phyloP scores from a whole-genome alignment of 1,140 invertebrate genomes.

The Drosophila yakuba region DNA sequence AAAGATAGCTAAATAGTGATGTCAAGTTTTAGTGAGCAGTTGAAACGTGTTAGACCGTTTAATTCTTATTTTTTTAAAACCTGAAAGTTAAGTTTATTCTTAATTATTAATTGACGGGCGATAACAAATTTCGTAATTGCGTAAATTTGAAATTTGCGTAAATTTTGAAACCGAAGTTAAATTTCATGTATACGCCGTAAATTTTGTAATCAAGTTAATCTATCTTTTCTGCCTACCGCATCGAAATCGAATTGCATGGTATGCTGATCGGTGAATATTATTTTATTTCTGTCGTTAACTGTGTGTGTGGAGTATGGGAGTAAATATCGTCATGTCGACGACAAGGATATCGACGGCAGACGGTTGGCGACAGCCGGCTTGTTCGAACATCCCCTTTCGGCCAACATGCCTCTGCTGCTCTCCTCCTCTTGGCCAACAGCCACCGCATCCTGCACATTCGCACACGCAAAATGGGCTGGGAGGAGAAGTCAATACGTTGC shows the following conservation, averaged over 20 bases:
- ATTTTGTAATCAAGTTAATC: constrained; percentile 12
- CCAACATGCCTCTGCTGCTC: background rate
- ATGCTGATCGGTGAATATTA: constrained; percentile 17
- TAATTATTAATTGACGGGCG: no score
- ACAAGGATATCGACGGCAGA: constrained; percentile 43
- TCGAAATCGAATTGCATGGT: constrained; percentile 20
- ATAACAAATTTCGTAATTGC: constrained; percentile 1
- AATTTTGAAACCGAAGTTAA: no score
- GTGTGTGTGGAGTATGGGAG: constrained; percentile 1
- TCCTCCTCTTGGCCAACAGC: constrained; percentile 6
- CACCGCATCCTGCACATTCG: constrained; percentile 16
- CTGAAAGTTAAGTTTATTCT: background rate
- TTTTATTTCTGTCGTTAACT: constrained; percentile 13
- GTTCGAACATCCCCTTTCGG: constrained; percentile 25
- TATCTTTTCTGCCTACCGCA: constrained; percentile 2
- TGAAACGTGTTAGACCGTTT: background rate
- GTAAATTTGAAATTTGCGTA: no score
- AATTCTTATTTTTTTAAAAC: background rate
- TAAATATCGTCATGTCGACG: constrained; percentile 56
- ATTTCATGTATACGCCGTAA: background rate
- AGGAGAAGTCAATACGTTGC: constrained; percentile 68
- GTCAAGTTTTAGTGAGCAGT: background rate
- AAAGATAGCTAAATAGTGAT: background rate
- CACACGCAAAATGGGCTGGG: constrained; percentile 30
- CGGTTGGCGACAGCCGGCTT: constrained; percentile 23